These are phyloP conservation scores for Drusus annulatus DNA, from an alignment of 1,140 invertebrate genomes.

Conservation along the genomic window DNA sequence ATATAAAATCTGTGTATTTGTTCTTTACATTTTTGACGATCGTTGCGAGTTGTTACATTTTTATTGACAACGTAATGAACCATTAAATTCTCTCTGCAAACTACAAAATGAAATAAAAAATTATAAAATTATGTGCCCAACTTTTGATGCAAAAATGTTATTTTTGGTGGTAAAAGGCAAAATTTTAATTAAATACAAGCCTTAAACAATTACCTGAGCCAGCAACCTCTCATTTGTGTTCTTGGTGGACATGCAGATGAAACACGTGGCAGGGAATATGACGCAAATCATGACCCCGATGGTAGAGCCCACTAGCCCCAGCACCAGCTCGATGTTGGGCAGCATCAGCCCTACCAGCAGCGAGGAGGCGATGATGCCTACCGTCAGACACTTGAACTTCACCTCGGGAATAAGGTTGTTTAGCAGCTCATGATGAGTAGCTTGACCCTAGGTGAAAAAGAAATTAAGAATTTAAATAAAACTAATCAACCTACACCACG, in stretches of 20 bases:
- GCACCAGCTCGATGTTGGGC: constrained; percentile 92
- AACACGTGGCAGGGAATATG: constrained; percentile 89
- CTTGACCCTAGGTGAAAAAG: constrained; percentile 62
- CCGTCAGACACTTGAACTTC: constrained; percentile 85
- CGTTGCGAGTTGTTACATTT: too few relatives aligned
- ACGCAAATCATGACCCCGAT: constrained; percentile 95
- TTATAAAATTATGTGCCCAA: too few relatives aligned
- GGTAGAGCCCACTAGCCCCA: constrained; percentile 93
- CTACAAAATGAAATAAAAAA: too few relatives aligned
- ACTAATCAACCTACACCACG: too few relatives aligned
- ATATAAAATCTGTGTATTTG: too few relatives aligned
- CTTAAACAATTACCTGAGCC: constrained; percentile 79
- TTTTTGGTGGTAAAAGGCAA: too few relatives aligned
- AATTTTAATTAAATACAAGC: too few relatives aligned
- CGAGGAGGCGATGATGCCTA: constrained; percentile 82
- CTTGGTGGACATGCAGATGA: constrained; percentile 80
- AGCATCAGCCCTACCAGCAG: constrained; percentile 84
- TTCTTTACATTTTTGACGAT: too few relatives aligned
- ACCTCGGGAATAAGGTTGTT: constrained; percentile 79
- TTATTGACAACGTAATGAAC: too few relatives aligned
- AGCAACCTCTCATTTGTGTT: constrained; percentile 81
- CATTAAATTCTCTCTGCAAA: too few relatives aligned
- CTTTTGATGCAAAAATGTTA: too few relatives aligned
- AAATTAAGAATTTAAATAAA: not conserved
- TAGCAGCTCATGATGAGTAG: constrained; percentile 66